phyloP scores from a whole-genome alignment of 2,797 vertebrate species.

The Todus mexicanus region DNA sequence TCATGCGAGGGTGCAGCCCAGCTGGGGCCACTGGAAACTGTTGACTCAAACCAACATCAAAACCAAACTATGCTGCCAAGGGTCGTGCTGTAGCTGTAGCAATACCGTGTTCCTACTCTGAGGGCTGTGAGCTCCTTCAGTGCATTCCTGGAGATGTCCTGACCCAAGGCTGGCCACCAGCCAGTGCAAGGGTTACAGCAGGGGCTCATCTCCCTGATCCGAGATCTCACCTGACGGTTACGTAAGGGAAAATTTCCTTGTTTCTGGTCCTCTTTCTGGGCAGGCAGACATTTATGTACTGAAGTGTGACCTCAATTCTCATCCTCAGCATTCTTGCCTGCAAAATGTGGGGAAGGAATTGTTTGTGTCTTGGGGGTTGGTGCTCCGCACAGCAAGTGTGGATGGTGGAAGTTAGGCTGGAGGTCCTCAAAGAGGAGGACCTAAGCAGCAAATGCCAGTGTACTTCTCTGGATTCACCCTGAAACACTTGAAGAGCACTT shows the following conservation, averaged over 20 bases:
- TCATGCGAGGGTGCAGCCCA: background rate
- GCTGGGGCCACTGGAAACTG: background rate
- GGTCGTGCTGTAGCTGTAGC: background rate
- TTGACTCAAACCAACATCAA: background rate
- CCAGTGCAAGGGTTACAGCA: background rate
- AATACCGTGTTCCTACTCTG: background rate
- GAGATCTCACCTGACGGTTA: background rate
- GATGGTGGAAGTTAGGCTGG: background rate
- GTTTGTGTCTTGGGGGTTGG: fast-evolving
- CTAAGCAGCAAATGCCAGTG: background rate
- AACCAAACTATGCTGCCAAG: background rate
- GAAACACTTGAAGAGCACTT: background rate
- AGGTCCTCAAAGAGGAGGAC: background rate
- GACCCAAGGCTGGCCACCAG: background rate
- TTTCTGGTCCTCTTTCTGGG: background rate
- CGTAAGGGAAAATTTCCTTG: background rate
- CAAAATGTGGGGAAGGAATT: background rate
- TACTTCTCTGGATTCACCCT: background rate
- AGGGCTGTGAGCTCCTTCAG: background rate
- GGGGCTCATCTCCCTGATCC: background rate
- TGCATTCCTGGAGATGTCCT: background rate
- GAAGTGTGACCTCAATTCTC: background rate
- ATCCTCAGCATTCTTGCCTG: background rate
- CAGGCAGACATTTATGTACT: background rate
- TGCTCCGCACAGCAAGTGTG: background rate